Conservation (phyloP, 2,113 vertebrate genomes). For the Psephotus haematonotus region DNA sequence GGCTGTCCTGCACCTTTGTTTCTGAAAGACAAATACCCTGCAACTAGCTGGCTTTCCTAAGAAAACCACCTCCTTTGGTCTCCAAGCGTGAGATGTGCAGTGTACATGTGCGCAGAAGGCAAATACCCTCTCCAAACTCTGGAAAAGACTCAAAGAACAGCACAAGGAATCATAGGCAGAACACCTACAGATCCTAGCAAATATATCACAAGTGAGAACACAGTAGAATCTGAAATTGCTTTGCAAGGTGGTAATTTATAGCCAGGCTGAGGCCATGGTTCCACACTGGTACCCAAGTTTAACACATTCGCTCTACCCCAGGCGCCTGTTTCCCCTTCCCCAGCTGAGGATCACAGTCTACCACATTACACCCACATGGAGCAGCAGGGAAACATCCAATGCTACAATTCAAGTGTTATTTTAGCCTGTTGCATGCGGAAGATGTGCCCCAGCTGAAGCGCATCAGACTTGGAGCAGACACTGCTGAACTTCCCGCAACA, state of each 20-base stretch:
- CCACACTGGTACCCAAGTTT: neutral
- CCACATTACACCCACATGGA: neutral
- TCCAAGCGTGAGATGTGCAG: neutral
- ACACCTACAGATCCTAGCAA: neutral
- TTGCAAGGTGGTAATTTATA: slow-evolving; percentile 4
- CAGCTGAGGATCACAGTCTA: slow-evolving; percentile 31
- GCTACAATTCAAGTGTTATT: fast-evolving
- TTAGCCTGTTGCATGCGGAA: neutral
- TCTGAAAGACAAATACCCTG: neutral
- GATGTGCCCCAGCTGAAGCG: neutral
- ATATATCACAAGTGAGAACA: neutral
- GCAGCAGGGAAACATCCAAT: neutral
- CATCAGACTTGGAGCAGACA: fast-evolving
- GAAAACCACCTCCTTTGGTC: neutral
- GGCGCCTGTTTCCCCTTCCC: neutral
- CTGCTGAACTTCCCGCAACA: neutral
- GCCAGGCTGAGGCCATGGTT: neutral
- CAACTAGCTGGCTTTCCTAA: neutral
- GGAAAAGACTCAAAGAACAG: neutral
- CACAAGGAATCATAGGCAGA: neutral
- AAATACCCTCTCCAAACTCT: neutral
- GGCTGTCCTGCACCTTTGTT: neutral
- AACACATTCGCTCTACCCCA: neutral
- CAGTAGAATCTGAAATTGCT: neutral
- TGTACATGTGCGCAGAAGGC: neutral